Evolutionary conservation across 30 jellyfish, hydroid and myxozoan genomes (phyloP), one percentile per base, ranked within the genome.

Genomic region (Pelagia noctiluca): DNA sequence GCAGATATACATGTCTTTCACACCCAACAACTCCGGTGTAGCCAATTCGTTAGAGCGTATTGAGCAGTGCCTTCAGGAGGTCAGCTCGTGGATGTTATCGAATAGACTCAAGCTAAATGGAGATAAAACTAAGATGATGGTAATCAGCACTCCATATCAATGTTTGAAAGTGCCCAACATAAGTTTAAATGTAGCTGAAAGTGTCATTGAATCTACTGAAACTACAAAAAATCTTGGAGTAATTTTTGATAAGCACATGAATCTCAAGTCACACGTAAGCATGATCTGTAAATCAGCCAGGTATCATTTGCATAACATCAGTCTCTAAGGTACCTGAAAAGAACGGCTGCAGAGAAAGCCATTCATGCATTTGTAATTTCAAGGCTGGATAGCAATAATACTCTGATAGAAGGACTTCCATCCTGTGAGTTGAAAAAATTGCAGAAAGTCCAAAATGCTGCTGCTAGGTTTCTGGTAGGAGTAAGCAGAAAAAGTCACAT

Each of bases 181-280:
- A 42, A 72, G 49, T 25, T 1, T 72, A 2, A 28, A 30, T 72
- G 74, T 72, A 72, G 75, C 37, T 3, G 19, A 72, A 37, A 19
- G 78, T 38, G 24, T 48, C 37, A 37, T 50, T 23, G 78, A 38
- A 46, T 28, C 48, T 19, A 48, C 50, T 38, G 85, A 22, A 48
- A 48, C 50, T 46, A n/a, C n/a, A 48, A 24, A 42, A 73, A 48
- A 46, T 36, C 78, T 46, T 73, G 79, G 78, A 46, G 85, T 50
- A 36, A 73, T 73, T 73, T 73, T 73, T 73, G 85, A 73, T 73
- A 46, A 73, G 78, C 78, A 73, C 48, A 36, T 73, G 78, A 35
- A 26, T 46, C 85, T 73, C 52, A 70, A 70, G 73, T 70, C 83
- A 70, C 74, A 70, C 36, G n/a, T n/a, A n/a, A n/a, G n/a, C n/a